These are phyloP conservation scores for Austrofundulus limnaeus DNA, from an alignment of 2,113 vertebrate genomes.

Conservation along the genomic window DNA sequence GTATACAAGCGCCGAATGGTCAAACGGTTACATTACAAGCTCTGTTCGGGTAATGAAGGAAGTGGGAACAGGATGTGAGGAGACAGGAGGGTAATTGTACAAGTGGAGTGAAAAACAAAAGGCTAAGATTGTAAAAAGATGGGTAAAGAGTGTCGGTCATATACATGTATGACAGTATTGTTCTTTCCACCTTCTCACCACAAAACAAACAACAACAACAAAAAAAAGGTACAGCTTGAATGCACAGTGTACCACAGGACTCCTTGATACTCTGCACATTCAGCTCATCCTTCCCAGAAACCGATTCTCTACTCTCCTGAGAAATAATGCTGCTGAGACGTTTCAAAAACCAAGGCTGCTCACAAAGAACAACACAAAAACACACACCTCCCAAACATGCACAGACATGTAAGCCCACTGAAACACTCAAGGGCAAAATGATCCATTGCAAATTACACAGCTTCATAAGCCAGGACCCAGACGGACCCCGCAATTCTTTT, in stretches of 20 bases:
- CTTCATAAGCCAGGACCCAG: constrained; percentile 33
- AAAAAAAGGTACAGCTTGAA: background rate
- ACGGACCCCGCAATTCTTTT: constrained; percentile 36
- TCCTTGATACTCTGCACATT: constrained; percentile 14
- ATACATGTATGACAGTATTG: constrained; percentile 27
- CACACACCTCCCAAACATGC: background rate
- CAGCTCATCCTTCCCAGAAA: constrained; percentile 27
- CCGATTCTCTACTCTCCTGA: constrained; percentile 35
- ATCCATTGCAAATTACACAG: constrained; percentile 35
- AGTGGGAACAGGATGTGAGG: constrained; percentile 35
- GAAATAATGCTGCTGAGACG: constrained; percentile 16
- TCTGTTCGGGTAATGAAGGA: constrained; percentile 56
- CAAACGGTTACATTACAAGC: constrained; percentile 34
- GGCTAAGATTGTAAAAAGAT: constrained; percentile 20
- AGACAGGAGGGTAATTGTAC: constrained; percentile 39
- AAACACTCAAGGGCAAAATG: constrained; percentile 43
- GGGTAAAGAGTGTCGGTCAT: constrained; percentile 27
- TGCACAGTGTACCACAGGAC: background rate
- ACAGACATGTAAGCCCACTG: constrained; percentile 16
- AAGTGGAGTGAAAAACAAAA: constrained; percentile 32
- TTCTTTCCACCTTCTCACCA: background rate
- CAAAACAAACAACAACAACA: background rate
- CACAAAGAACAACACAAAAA: constrained; percentile 19
- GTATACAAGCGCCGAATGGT: constrained; percentile 15
- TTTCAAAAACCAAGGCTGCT: constrained; percentile 44